phyloP scores from a whole-genome alignment of 2,797 vertebrate species.

The Ceryle rudis region DNA sequence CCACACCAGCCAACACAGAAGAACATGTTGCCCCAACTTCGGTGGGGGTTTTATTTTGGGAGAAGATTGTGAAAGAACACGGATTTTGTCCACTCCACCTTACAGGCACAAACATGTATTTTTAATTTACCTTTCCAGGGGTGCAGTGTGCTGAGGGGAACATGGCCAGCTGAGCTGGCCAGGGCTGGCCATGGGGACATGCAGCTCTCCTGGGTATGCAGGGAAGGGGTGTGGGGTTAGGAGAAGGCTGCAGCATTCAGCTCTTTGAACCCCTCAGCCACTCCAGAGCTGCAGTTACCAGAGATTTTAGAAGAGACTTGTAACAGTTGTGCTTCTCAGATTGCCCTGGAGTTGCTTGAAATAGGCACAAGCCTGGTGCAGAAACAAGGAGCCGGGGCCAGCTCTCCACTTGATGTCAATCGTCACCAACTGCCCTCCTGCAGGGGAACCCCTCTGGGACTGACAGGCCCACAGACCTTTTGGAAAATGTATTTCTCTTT shows the following conservation, averaged over 20 bases:
- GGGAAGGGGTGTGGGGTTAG: accelerated
- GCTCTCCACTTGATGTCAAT: not conserved
- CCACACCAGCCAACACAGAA: not conserved
- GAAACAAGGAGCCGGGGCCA: not conserved
- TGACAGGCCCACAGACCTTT: not conserved
- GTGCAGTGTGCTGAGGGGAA: not conserved
- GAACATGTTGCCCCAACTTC: not conserved
- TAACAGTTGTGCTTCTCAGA: not conserved
- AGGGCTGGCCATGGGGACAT: accelerated
- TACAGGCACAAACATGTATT: not conserved
- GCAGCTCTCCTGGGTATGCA: not conserved
- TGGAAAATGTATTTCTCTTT: not conserved
- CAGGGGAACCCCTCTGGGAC: not conserved
- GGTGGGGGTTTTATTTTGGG: not conserved
- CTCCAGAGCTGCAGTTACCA: accelerated
- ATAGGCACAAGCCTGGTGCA: not conserved
- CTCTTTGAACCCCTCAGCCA: not conserved
- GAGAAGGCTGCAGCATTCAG: accelerated
- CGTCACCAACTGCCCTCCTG: not conserved
- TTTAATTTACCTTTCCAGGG: not conserved
- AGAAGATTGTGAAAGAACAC: not conserved
- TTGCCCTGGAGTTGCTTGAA: not conserved
- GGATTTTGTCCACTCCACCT: not conserved
- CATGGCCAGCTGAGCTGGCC: not conserved
- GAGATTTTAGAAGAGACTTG: not conserved